Percentiles rank a stretch among this genome's conserved stretches.
Conservation (phyloP, 2,797 vertebrate genomes). For the Hypotaenidia philippensis region DNA sequence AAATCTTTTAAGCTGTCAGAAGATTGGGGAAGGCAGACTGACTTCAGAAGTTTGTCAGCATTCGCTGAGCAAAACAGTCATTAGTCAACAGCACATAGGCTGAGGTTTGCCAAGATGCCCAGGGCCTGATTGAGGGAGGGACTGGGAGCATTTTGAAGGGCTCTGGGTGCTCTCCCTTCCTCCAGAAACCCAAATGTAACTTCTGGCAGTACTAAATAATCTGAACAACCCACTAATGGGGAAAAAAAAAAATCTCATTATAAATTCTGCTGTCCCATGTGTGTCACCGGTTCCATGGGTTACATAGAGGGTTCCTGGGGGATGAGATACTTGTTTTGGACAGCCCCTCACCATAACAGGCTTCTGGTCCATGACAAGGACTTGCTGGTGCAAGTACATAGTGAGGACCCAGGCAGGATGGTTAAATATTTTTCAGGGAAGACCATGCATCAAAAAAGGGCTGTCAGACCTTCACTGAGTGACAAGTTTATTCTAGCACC, state of each 20-base stretch:
- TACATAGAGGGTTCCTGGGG: neutral
- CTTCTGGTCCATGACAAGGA: neutral
- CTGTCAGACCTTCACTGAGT: neutral
- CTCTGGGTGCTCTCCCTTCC: neutral
- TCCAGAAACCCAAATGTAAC: neutral
- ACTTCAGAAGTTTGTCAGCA: constrained; percentile 31
- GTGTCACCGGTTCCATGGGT: neutral
- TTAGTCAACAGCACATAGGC: neutral
- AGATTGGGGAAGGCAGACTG: neutral
- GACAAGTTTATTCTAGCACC: neutral
- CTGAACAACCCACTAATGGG: neutral
- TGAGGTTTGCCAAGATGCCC: neutral
- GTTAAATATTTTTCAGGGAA: neutral
- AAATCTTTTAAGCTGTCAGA: constrained; percentile 60
- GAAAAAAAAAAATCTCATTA: neutral
- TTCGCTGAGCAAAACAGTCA: constrained; percentile 52
- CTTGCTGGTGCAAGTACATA: neutral
- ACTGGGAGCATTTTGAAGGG: neutral
- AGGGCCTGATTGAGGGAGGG: neutral
- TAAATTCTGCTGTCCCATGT: neutral
- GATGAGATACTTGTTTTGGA: neutral
- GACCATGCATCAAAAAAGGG: neutral
- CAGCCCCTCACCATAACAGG: neutral
- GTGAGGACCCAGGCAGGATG: neutral
- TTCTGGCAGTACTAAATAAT: neutral